Conservation (phyloP, 92 coral and sea anemone genomes). For the Hydrozoanthus gracilis region DNA sequence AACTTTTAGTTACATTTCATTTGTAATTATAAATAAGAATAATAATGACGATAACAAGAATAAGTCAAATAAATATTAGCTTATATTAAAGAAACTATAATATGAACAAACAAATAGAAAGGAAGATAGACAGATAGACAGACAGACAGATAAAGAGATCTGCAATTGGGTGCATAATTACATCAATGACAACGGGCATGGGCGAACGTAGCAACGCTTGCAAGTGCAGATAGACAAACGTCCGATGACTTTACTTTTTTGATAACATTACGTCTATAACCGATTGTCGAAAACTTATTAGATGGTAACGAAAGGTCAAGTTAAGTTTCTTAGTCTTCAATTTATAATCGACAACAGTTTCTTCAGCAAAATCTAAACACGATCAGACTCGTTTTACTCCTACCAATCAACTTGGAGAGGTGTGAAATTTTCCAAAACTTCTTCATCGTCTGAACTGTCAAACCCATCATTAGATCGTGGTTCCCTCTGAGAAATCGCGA, state of each 20-base stretch:
- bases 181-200: no score
- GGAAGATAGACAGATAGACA: no score
- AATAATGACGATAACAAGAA: background rate
- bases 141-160: no score
- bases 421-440: conserved; percentile 53
- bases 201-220: no score
- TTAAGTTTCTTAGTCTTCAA: background rate
- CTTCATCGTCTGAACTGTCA: conserved; percentile 83
- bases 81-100: no score
- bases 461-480: conserved; percentile 61
- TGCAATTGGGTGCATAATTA: no score
- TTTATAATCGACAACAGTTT: background rate
- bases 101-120: no score
- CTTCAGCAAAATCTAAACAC: background rate
- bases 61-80: background rate
- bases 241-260: no score
- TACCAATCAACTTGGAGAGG: conserved; percentile 85
- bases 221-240: no score
- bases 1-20: background rate
- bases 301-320: background rate
- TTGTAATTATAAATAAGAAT: background rate
- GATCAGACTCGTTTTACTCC: background rate
- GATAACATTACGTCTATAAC: no score
- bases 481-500: conserved; percentile 45
- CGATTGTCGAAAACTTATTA: no score